Base-by-base conservation (phyloP, 2,113 vertebrate genomes). In the Python bivittatus region DNA sequence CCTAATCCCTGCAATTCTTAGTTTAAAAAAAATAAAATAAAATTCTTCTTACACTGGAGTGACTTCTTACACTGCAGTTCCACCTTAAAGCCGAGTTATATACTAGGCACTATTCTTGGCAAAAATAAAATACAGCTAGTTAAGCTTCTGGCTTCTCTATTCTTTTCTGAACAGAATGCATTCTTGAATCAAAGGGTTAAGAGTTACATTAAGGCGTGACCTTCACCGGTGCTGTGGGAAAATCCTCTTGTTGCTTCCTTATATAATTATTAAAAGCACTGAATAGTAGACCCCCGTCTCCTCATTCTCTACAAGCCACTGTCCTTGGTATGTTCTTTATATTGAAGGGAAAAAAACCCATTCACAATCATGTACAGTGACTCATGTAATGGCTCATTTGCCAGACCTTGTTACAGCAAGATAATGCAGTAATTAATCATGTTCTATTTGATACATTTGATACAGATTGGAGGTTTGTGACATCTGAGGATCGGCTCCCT, bases 401-500 rank as follows among this genome's bases (percentile, higher is more conserved):
- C 20, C 42, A 91, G 68, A 54, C 44, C 57, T 86, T 22, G 22
- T 86, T 38, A 11, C 38, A 2, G 27, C 44, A 89, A 64, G 88
- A 48, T 61, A 61, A 88, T 25, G 25, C 27, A 52, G 1, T 68
- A 48, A 22, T 38, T 60, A 88, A 85, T 94, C 29, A 44, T 72
- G 88, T 88, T 92, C 91, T 27, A 56, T 91, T 93, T 91, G 58
- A 0, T 91, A 93, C 38, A 56, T 91, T 93, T 91, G 58, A 0
- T 91, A 93, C 38, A 93, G 44, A 95, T 22, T 86, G 86, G 84
- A 54, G 93, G 95, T 48, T 88, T 91, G 27, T 93, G 91, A 97
- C 95, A 94, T 93, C 95, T 91, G 87, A 94, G 95, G 96, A 33
- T 90, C 92, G 92, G 86, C 93, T 96, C 95, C 93, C 93, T 60